Evolutionary conservation across 2,888 invertebrate species (phyloP).

Genomic region (Xanthorhoe spadicearia): DNA sequence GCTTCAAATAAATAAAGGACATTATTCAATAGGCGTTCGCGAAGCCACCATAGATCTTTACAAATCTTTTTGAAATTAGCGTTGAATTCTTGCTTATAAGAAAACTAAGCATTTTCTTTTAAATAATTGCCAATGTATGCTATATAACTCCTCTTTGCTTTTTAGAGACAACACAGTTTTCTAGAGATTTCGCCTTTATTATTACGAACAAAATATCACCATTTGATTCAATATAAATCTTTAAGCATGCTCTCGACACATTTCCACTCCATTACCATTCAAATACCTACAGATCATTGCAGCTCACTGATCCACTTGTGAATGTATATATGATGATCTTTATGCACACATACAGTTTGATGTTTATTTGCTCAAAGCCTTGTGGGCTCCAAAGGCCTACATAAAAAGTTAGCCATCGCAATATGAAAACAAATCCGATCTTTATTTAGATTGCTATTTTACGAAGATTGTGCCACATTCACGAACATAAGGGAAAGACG

Average conservation of each 20-base stretch:
- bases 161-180: too few relatives aligned
- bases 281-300: neutral
- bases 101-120: too few relatives aligned
- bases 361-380: neutral
- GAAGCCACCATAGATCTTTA: constrained; percentile 17
- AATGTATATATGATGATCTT: neutral
- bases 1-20: constrained; percentile 25
- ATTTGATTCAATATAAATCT: neutral
- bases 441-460: constrained; percentile 30
- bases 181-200: neutral
- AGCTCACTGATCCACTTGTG: neutral
- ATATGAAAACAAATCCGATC: constrained; percentile 6
- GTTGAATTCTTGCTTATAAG: neutral
- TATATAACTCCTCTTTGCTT: neutral
- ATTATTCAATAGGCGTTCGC: constrained; percentile 11
- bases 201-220: neutral
- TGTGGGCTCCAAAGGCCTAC: neutral
- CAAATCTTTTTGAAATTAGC: constrained; percentile 13
- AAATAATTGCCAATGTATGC: too few relatives aligned
- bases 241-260: neutral
- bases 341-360: neutral
- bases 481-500: constrained; percentile 10
- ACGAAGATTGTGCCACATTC: constrained; percentile 26
- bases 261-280: neutral
- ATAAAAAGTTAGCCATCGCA: constrained; percentile 18